Conservation (phyloP, 2,888 invertebrate species). For the Yponomeuta cagnagella region DNA sequence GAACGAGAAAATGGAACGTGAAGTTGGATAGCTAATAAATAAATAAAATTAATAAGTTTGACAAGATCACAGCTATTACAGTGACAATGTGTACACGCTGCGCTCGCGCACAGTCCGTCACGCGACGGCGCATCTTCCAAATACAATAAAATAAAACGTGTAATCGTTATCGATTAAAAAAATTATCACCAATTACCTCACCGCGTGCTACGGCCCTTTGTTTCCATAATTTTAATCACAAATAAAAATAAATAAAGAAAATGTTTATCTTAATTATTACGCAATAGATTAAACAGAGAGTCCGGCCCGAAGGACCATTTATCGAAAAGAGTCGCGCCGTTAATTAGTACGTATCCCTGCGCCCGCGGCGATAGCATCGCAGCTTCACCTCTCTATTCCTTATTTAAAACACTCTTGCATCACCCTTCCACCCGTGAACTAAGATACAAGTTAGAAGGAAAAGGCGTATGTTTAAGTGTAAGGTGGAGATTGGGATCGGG, state of each 20-base stretch:
- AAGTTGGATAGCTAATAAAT: background rate
- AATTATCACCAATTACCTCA: constrained; percentile 55
- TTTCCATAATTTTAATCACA: constrained; percentile 24
- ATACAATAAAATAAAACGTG: constrained; percentile 21
- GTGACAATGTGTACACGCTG: background rate
- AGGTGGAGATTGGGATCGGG: constrained; percentile 49
- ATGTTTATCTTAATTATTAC: constrained; percentile 54
- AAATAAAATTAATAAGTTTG: background rate
- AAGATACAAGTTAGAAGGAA: constrained; percentile 31
- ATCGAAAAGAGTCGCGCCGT: constrained; percentile 42
- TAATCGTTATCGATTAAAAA: constrained; percentile 50
- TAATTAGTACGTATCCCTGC: constrained; percentile 67
- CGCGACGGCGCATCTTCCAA: background rate
- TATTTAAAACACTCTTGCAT: constrained; percentile 34
- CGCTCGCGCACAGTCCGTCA: background rate
- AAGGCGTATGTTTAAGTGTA: constrained; percentile 36
- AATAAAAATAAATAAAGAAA: constrained; percentile 21
- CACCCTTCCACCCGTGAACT: constrained; percentile 30
- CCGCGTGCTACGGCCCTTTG: constrained; percentile 50
- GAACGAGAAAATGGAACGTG: too few relatives aligned
- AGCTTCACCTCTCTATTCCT: constrained; percentile 59
- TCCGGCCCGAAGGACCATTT: constrained; percentile 31
- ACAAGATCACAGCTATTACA: background rate
- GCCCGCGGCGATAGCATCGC: constrained; percentile 56
- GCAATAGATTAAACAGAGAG: constrained; percentile 35